Base-by-base conservation (phyloP, 2,113 vertebrate species). In the Pseudopipra pipra region DNA sequence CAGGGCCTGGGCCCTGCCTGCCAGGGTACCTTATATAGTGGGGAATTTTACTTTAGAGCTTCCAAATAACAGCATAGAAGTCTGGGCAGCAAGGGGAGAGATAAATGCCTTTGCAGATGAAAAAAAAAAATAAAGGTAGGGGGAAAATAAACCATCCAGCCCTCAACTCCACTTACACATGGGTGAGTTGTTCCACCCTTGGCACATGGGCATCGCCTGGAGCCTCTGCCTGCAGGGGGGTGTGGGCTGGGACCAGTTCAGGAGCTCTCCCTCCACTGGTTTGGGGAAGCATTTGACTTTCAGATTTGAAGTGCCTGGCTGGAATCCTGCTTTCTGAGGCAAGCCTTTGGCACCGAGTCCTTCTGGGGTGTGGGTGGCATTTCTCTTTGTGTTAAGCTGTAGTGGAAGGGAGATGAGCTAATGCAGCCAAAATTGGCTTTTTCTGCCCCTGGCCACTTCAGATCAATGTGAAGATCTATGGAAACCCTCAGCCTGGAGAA, bases 401-500 rank as follows among this genome's bases (percentile, higher is more conserved):
- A 87, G 95, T 24, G 54, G 75, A 96, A 93, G 19, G 51, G 76
- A 96, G 86, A 90, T 56, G 76, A 85, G 66, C 62, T 96, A 93
- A 94, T 95, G 94, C 77, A 68, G 83, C 85, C 86, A 93, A 94
- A 95, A 94, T 94, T 96, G 95, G 83, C 76, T 93, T 96, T 96
- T 95, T 91, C 88, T 96, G 96, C 96, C 86, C 80, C 73, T 76
- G 91, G 96, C 92, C 81, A 70, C 70, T 95, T 92, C 86, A 72
- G 92, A 96, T 92, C 96, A 94, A 96, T 96, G 88, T 94, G 66
- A 92, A 96, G 94, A 96, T 96, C 94, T 97, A 96, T 97, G 86
- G 86, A 93, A 95, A 92, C 61, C n/a, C 77, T 96, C 84, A 76
- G 70, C 73, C 76, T 58, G 73, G 58, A 96, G 90, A 82, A 94